Evolutionary conservation across 2,113 vertebrate genomes (phyloP).

Genomic region (Macroglossus sobrinus): DNA sequence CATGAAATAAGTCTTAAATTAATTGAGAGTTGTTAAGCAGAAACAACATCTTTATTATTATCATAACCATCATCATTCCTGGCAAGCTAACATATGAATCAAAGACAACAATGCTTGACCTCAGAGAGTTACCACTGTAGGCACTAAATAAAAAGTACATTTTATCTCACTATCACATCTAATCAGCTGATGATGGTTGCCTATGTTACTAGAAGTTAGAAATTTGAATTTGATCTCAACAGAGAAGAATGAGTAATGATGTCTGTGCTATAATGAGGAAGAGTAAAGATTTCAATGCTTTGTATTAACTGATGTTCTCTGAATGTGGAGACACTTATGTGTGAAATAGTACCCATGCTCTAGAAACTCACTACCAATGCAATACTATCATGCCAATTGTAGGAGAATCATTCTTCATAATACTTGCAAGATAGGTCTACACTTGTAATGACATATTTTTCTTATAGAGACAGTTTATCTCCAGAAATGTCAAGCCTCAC

Average conservation of each 20-base stretch:
- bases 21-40: not conserved
- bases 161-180: not conserved
- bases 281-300: not conserved
- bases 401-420: not conserved
- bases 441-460: not conserved
- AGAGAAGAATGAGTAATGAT: not conserved
- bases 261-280: not conserved
- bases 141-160: not conserved
- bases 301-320: not conserved
- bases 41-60: not conserved
- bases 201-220: not conserved
- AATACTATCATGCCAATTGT: not conserved
- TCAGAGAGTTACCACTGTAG: not conserved
- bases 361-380: not conserved
- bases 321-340: not conserved
- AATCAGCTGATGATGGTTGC: not conserved
- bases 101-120: not conserved
- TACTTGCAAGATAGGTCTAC: not conserved
- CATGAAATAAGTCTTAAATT: not conserved
- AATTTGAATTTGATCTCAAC: not conserved
- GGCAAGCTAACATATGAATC: not conserved
- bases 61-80: not conserved
- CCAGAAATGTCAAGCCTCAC: not conserved
- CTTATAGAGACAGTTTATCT: not conserved
- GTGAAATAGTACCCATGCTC: not conserved